Base-by-base conservation (phyloP, 2,797 vertebrate genomes). In the Eutrigla gurnardus region DNA sequence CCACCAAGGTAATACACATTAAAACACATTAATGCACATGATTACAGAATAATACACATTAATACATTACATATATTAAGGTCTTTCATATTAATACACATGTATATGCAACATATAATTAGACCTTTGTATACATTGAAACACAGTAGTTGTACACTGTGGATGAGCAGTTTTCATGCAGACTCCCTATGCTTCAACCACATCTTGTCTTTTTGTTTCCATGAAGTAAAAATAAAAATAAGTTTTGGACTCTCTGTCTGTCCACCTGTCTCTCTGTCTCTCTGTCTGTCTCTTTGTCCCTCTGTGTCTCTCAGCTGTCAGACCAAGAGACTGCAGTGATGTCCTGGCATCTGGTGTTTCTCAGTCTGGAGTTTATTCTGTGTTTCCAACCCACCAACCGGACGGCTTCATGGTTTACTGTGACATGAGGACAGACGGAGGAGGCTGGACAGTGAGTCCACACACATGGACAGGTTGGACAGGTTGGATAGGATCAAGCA, bases 331-430 rank as follows among this genome's bases (percentile, higher is more conserved):
- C 92, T 99, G 98, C 64, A 95, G 95, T 85, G 97, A 98, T 42
- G 90, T 99, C 77, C 93, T 96, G 6, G 73, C 58, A 3, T 95
- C 94, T 0, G 97, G 97, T 0, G 90, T 93, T 66, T 93, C 94
- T 58, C 93, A 96, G 42, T 95, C 96, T 0, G 98, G 97, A 0
- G 92, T 98, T 70, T 99, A 98, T 77, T 98, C 97, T 0, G 91
- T 98, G 82, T 98, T 97, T 75, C 97, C 97, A 6, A 93, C 93
- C 0, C 97, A 98, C 42, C 92, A 94, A 25, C 95, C 96, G 0
- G 80, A 94, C 0, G 97, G 98, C 71, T 98, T 99, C 93, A 96
- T 96, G 94, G 98, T 97, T 69, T 98, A 95, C 90, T 99, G 98
- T 0, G 98, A 99, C 93, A 97, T 98, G 97, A 96, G 82, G 0